Base-by-base conservation (phyloP, 2,888 invertebrate genomes). In the Idaea biselata region DNA sequence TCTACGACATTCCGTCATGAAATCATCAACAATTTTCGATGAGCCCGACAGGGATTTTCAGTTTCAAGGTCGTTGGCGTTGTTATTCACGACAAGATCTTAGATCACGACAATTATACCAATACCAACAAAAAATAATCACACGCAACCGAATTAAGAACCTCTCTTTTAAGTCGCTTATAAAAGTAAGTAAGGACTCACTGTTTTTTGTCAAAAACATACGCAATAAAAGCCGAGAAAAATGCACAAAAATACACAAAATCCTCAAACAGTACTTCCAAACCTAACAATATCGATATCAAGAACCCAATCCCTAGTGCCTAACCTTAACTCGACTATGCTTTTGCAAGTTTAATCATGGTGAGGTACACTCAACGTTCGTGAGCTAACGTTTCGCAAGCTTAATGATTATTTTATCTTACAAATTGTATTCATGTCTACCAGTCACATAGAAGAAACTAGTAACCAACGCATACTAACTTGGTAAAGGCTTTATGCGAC, bases 261-360 rank as follows among this genome's bases (percentile, higher is more conserved):
- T 32, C 1, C 11, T 8, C 11, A 32, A 6, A 8, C 11, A 32
- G 6, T 0, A 8, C 44, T 11, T 44, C 8, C 44, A 44, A 44
- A 32, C 6, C 32, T 6, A 44, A 44, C 44, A 11, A 44, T 44
- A 44, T 44, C 44, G 44, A 44, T 44, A 44, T 14, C 8, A 14
- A 33, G 44, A 11, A 44, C 61, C 70, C 63, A 82, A 68, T 60
- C 82, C 69, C 83, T 83, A 81, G 75, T 78, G 79, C 77, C 86
- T 91, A 91, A 92, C 91, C 92, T 92, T 91, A 91, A 88, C 89
- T 89, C 80, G 84, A 72, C 82, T 86, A 88, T 86, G 91, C 91
- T 91, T 89, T 91, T 91, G 91, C 91, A 91, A 91, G 91, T 90
- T 90, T 91, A 91, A 92, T 89, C 90, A 91, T 89, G 89, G 87